phyloP scores from a whole-genome alignment of 2,888 invertebrate genomes.

The Ferdinandea cuprea region DNA sequence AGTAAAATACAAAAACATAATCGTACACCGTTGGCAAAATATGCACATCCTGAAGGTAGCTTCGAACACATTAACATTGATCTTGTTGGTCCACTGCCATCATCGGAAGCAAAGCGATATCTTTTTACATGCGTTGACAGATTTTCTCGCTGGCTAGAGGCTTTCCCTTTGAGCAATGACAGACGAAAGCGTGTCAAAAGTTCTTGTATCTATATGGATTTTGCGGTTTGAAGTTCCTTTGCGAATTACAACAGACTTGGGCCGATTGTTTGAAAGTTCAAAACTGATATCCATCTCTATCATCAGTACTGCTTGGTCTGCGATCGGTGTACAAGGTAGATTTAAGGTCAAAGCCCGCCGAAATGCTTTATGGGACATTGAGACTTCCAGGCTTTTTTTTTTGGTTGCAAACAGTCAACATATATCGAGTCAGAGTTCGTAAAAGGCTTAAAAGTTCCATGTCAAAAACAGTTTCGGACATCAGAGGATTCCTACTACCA shows the following conservation, averaged over 20 bases:
- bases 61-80: conserved; percentile 60
- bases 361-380: conserved; percentile 16
- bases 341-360: conserved; percentile 46
- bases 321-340: conserved; percentile 54
- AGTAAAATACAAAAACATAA: conserved; percentile 32
- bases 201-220: conserved; percentile 43
- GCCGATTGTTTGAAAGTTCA: conserved; percentile 54
- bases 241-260: conserved; percentile 60
- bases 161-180: too few relatives aligned
- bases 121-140: too few relatives aligned
- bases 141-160: too few relatives aligned
- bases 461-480: background rate
- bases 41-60: background rate
- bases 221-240: conserved; percentile 54
- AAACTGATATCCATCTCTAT: too few relatives aligned
- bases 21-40: background rate
- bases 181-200: conserved; percentile 40
- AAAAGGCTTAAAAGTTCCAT: background rate
- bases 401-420: conserved; percentile 6
- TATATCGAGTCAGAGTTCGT: conserved; percentile 12
- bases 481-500: background rate
- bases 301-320: conserved; percentile 50
- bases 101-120: too few relatives aligned
- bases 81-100: conserved; percentile 51
- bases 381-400: conserved; percentile 2